Base-by-base conservation (phyloP, 2,797 vertebrate species). In the Lerista edwardsae region DNA sequence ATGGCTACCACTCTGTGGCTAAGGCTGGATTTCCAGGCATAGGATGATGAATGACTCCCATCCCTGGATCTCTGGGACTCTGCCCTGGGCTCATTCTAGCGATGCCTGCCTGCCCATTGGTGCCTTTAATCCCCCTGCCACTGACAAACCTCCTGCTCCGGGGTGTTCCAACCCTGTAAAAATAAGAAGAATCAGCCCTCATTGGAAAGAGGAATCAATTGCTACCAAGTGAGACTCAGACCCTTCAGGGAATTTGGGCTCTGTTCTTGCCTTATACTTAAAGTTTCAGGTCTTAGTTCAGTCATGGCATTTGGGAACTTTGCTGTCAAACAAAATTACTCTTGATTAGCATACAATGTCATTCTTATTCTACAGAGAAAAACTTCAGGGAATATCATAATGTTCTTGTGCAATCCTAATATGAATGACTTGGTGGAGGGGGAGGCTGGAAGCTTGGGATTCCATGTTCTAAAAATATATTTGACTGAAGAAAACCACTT, bases 81-180 rank as follows among this genome's bases (percentile, higher is more conserved):
- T 9, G 4, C 27, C 0, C 1, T 9, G 4, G 25, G 10, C 23
- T 7, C 8, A 25, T 25, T 19, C 17, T 1, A 9, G 11, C 4
- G 6, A 21, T 25, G 44, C 23, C 3, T 36, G 14, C 25, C 55
- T 61, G 34, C 14, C 1, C 1, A 14, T 6, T 34, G n/a, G 12
- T 44, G 41, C 41, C 1, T n/a, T 36, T 39, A 1, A 25, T 21
- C 78, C 11, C 2, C 21, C 15, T 44, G 27, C 27, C 10, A 17
- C 3, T 25, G 29, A n/a, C n/a, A 51, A 2, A 23, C 29, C 12
- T 55, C 6, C 2, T 10, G 3, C 65, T 57, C 51, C 6, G 12
- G 6, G 17, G 73, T 25, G 12, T 25, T 31, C 69, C 21, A 10
- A 2, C 29, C 27, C 29, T n/a, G 10, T 25, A 27, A 72, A 59